These are phyloP conservation scores for Eilema caniola DNA, from an alignment of 2,888 invertebrate species.

Conservation along the genomic window DNA sequence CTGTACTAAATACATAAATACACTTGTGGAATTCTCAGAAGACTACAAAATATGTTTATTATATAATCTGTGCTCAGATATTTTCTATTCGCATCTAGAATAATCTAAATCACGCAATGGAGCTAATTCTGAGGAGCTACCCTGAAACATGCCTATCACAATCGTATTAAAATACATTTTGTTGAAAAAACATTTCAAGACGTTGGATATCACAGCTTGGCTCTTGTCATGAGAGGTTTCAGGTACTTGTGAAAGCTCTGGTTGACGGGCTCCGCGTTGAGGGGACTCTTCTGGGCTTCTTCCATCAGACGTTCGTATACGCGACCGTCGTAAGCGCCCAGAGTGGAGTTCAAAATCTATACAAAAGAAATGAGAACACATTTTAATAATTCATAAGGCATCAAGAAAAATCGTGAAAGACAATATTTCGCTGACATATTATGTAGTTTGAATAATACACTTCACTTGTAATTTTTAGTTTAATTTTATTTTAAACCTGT, in stretches of 20 bases:
- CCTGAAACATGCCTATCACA: not conserved
- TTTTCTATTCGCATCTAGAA: no score
- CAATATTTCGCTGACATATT: no score
- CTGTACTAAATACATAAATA: no score
- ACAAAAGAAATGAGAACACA: not conserved
- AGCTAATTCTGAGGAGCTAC: no score
- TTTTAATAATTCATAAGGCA: not conserved
- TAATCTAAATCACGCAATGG: no score
- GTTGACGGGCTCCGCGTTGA: conserved; percentile 93
- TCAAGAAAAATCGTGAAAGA: not conserved
- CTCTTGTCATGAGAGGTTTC: conserved; percentile 90
- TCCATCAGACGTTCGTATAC: conserved; percentile 93
- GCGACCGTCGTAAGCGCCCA: conserved; percentile 94
- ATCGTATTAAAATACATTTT: not conserved
- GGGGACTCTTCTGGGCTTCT: conserved; percentile 92
- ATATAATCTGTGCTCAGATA: no score
- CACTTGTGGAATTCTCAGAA: no score
- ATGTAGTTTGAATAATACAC: no score
- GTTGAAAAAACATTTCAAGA: not conserved
- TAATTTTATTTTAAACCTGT: no score
- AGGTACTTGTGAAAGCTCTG: conserved; percentile 91
- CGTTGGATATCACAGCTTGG: conserved; percentile 85
- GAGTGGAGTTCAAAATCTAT: conserved; percentile 87
- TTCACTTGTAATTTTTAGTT: no score
- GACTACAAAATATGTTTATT: no score